Percentiles rank a stretch among this genome's conserved stretches.
Conservation (phyloP, 2,113 vertebrate species). For the Melanostigma gelatinosum region DNA sequence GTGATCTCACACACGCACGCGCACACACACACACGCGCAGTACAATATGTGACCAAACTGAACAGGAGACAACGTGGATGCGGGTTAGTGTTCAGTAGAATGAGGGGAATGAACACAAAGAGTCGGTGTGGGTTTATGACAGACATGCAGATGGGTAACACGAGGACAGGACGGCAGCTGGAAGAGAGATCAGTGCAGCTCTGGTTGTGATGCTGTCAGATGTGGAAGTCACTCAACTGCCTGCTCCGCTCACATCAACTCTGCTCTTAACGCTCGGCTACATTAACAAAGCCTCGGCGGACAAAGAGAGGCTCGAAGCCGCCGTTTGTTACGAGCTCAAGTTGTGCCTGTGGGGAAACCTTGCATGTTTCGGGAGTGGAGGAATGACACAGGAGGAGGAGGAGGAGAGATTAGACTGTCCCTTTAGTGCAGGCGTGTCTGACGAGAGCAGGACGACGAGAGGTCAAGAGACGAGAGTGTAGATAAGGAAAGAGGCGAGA, state of each 20-base stretch:
- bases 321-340: conserved; percentile 42
- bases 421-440: conserved; percentile 48
- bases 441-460: conserved; percentile 22
- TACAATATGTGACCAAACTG: neutral
- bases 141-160: conserved; percentile 50
- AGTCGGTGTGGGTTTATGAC: conserved; percentile 26
- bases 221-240: conserved; percentile 48
- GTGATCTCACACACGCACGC: conserved; percentile 18
- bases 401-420: conserved; percentile 12
- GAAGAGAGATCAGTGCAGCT: conserved; percentile 43
- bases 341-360: conserved; percentile 24
- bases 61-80: neutral
- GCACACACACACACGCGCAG: conserved; percentile 16
- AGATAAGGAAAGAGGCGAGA: neutral
- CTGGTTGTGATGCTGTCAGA: conserved; percentile 46
- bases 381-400: conserved; percentile 16
- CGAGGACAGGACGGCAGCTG: conserved; percentile 38
- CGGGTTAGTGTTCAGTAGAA: neutral
- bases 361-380: conserved; percentile 34
- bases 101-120: neutral
- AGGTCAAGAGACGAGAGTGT: conserved; percentile 24
- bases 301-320: conserved; percentile 36
- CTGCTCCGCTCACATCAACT: conserved; percentile 55
- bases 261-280: conserved; percentile 38
- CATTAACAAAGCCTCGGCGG: conserved; percentile 42